These are phyloP conservation scores for Lynx canadensis DNA, from an alignment of 2,113 vertebrate species.

Conservation along the genomic window DNA sequence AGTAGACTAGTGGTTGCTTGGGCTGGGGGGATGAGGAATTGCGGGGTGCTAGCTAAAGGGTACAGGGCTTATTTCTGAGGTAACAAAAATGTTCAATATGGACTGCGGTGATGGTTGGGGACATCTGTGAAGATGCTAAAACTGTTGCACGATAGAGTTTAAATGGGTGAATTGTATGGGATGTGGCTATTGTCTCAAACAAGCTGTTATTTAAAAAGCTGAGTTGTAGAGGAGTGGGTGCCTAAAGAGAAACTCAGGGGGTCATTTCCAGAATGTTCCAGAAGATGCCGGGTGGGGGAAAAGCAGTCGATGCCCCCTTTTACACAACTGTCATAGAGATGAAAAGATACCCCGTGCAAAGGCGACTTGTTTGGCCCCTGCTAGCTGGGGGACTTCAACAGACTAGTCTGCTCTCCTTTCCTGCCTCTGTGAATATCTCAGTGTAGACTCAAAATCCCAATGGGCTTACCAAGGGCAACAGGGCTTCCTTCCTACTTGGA, in stretches of 20 bases:
- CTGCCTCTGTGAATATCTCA: neutral
- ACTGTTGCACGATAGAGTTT: neutral
- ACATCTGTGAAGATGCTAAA: neutral
- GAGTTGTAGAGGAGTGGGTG: neutral
- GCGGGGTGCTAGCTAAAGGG: neutral
- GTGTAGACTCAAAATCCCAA: neutral
- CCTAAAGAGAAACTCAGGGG: too few species aligned
- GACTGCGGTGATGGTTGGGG: neutral
- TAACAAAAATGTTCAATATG: neutral
- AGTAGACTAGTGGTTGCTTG: too few species aligned
- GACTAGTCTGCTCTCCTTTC: neutral
- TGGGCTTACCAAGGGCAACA: neutral
- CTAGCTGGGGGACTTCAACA: neutral
- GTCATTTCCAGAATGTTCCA: neutral
- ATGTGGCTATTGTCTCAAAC: neutral
- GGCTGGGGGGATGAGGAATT: neutral
- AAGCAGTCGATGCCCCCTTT: neutral
- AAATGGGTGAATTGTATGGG: neutral
- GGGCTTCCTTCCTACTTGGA: neutral
- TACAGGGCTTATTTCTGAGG: neutral
- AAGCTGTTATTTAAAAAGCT: neutral
- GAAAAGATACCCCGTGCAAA: rapidly evolving
- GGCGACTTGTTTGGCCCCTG: rapidly evolving
- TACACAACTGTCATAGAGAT: rapidly evolving
- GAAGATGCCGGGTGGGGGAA: neutral